Evolutionary conservation across 1,140 invertebrate genomes (phyloP), one percentile per base, ranked within the genome.

Genomic region (Holcopasites calliopsidis): DNA sequence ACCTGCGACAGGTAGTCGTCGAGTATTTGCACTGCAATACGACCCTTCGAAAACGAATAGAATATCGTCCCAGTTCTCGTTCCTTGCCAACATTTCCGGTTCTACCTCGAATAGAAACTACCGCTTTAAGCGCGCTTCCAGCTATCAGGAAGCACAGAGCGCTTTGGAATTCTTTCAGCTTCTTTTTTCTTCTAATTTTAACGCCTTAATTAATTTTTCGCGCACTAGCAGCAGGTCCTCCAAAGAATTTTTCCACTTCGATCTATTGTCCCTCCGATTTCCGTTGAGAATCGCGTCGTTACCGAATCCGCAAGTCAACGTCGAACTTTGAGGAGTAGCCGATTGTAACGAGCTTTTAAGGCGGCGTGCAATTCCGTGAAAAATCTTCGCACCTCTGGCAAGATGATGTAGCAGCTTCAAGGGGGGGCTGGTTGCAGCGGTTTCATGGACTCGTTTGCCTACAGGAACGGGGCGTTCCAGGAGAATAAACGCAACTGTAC

Each of bases 331-430:
- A 68, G 60, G 44, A 75, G 72, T 77, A 50, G 75, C 75, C 75
- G 75, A 65, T 77, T 65, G 44, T 83, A 79, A 83, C 76, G 62
- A 82, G 62, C 58, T 79, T 62, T 82, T 68, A 58, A 84, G 68
- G 54, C 21, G 58, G 68, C 76, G 77, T 80, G 79, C 74, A 79
- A 85, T 82, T 78, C 84, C 82, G 85, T 87, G 85, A 88, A 87
- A 88, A 65, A 80, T 85, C 79, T 86, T 88, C 78, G 82, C 79
- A 87, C 85, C 78, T 83, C 58, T 42, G 47, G 23, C 33, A 11
- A 49, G 38, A 68, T 83, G 77, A 83, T 66, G 57, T 8, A 66
- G 75, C 81, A 71, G 35, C 70, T 57, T 65, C 28, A 16, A 66
- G 33, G 62, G 52, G n/a, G 49, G 65, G 38, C 40, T 75, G 44